Percentiles rank a stretch among this genome's conserved stretches.
These are phyloP conservation scores for Apocrypta bakeri DNA, from an alignment of 1,140 invertebrate species.

Conservation along the genomic window DNA sequence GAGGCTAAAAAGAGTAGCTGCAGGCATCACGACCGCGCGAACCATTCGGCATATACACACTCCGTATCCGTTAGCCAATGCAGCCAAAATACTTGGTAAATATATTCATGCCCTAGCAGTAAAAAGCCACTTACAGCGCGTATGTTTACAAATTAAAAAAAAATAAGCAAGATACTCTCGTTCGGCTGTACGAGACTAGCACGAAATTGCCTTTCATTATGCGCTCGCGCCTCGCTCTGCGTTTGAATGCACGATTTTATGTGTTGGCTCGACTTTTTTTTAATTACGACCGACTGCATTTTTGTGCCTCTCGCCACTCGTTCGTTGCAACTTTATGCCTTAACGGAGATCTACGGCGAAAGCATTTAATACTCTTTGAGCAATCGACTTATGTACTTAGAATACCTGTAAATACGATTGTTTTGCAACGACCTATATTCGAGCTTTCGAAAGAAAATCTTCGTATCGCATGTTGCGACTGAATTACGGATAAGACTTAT, in stretches of 20 bases:
- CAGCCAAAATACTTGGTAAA: slow-evolving; percentile 62
- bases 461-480: not conserved
- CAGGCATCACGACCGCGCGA: slow-evolving; percentile 25
- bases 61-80: too few relatives aligned
- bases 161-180: not conserved
- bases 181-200: not conserved
- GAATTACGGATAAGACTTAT: not conserved
- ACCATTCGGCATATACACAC: slow-evolving; percentile 47
- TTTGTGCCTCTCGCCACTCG: too few relatives aligned
- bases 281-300: slow-evolving; percentile 30
- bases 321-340: too few relatives aligned
- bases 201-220: slow-evolving; percentile 35
- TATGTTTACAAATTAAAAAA: slow-evolving; percentile 46
- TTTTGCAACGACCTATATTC: not conserved
- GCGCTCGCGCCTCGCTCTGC: not conserved
- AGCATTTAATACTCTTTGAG: not conserved
- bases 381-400: too few relatives aligned
- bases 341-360: too few relatives aligned
- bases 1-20: not conserved
- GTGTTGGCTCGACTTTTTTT: slow-evolving; percentile 12
- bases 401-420: not conserved
- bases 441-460: not conserved
- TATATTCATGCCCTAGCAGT: slow-evolving; percentile 60
- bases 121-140: slow-evolving; percentile 53
- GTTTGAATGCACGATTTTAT: slow-evolving; percentile 28